phyloP scores from a whole-genome alignment of 2,113 vertebrate genomes.

The Forbesichthys papilliferus region DNA sequence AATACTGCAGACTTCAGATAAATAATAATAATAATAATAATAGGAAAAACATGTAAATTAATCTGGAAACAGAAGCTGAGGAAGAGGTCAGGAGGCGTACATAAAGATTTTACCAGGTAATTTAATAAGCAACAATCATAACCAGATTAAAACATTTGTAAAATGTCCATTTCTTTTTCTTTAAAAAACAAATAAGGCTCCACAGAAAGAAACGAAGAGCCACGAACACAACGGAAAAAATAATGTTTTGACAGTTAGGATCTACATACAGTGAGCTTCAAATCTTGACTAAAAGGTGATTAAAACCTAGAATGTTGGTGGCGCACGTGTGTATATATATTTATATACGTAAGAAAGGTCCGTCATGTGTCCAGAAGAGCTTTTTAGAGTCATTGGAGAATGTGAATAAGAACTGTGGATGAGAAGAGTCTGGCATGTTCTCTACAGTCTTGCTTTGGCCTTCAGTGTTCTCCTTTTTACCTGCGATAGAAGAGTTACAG shows the following conservation, averaged over 20 bases:
- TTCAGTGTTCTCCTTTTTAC: constrained; percentile 84
- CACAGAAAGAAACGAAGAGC: constrained; percentile 84
- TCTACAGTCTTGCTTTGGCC: constrained; percentile 50
- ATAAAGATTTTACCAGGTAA: constrained; percentile 67
- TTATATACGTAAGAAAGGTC: constrained; percentile 66
- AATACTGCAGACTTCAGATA: neutral
- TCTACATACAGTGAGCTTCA: constrained; percentile 73
- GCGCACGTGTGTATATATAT: constrained; percentile 34
- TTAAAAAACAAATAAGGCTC: constrained; percentile 74
- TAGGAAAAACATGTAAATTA: neutral
- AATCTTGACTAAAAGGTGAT: constrained; percentile 65
- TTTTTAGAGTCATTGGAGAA: constrained; percentile 80
- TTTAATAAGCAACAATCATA: constrained; percentile 79
- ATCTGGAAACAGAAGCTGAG: constrained; percentile 18
- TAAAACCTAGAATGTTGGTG: constrained; percentile 63
- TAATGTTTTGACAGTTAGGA: constrained; percentile 64
- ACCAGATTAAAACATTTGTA: constrained; percentile 77
- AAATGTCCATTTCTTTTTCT: constrained; percentile 72
- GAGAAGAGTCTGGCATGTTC: constrained; percentile 53
- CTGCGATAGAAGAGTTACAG: constrained; percentile 69
- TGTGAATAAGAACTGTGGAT: constrained; percentile 59
- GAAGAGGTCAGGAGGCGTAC: constrained; percentile 61
- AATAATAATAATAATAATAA: neutral
- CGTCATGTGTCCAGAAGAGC: constrained; percentile 80
- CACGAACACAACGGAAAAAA: constrained; percentile 75